Conservation (phyloP, 2,113 vertebrate genomes). For the Oxyruncus cristatus region DNA sequence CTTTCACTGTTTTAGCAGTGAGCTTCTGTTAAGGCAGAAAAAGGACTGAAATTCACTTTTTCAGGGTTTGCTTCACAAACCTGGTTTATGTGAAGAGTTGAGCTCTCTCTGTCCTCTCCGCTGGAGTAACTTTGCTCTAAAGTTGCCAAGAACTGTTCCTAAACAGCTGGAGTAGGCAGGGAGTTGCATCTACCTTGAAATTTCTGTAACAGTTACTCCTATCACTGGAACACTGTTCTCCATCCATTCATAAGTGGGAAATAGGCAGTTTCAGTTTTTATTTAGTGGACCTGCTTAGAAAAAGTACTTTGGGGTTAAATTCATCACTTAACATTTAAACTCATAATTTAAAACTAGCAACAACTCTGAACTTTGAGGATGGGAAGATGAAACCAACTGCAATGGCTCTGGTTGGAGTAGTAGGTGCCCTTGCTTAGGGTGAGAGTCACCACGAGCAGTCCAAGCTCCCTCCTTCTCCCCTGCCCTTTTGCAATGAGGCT, state of each 20-base stretch:
- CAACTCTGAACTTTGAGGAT: background rate
- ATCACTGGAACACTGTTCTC: background rate
- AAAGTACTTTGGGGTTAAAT: background rate
- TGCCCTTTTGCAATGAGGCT: background rate
- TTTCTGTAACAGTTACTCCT: background rate
- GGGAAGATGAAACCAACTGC: background rate
- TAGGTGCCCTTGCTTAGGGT: fast-evolving
- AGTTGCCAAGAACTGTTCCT: background rate
- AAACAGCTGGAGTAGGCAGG: background rate
- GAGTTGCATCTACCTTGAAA: background rate
- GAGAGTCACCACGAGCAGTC: fast-evolving
- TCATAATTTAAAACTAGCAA: too few species aligned
- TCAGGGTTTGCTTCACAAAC: background rate
- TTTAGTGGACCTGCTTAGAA: background rate
- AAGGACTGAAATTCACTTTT: background rate
- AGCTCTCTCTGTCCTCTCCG: background rate
- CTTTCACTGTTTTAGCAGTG: background rate
- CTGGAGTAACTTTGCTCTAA: background rate
- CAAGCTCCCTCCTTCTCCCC: background rate
- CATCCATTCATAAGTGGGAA: background rate
- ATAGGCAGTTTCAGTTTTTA: background rate
- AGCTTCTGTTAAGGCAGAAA: background rate
- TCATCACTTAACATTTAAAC: background rate
- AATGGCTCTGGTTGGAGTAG: fast-evolving
- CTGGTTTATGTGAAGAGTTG: background rate